Evolutionary conservation across 2,113 vertebrate species (phyloP).

Genomic region (Sceloporus undulatus): DNA sequence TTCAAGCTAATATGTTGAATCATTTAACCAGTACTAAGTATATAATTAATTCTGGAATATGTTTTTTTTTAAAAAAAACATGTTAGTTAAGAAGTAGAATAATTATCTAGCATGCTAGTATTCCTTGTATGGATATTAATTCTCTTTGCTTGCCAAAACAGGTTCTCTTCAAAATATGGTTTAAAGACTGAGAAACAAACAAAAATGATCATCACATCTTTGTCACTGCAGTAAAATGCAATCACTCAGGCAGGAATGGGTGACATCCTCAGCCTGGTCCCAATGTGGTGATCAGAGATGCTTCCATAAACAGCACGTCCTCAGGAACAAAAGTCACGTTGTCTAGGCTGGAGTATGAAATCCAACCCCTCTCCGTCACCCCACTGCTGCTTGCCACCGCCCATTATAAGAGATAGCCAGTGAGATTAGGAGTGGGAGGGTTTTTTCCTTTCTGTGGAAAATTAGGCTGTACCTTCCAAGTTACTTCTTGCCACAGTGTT

Average conservation of each 20-base stretch:
- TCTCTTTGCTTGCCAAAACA: not conserved
- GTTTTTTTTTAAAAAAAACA: not conserved
- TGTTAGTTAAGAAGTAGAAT: not conserved
- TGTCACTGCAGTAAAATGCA: conserved; percentile 1
- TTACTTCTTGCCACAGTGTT: not conserved
- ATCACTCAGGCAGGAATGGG: not conserved
- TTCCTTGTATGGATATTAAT: not conserved
- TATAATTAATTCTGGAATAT: not conserved
- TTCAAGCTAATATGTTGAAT: not conserved
- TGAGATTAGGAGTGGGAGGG: not conserved
- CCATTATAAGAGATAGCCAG: not conserved
- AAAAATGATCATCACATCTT: not conserved
- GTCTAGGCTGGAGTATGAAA: not conserved
- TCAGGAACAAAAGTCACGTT: conserved; percentile 24
- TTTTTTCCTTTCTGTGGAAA: not conserved
- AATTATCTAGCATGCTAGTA: not conserved
- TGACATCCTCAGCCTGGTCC: conserved; percentile 12
- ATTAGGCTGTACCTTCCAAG: not conserved
- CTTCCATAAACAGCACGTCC: conserved; percentile 20
- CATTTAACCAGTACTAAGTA: not conserved
- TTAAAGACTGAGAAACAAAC: not conserved
- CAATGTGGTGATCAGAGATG: not conserved
- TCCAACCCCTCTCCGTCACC: not conserved
- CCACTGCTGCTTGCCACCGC: conserved; percentile 6
- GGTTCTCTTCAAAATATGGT: not conserved